Evolutionary conservation across 1,140 invertebrate species (phyloP).

Genomic region (Sminthurinus signatus): DNA sequence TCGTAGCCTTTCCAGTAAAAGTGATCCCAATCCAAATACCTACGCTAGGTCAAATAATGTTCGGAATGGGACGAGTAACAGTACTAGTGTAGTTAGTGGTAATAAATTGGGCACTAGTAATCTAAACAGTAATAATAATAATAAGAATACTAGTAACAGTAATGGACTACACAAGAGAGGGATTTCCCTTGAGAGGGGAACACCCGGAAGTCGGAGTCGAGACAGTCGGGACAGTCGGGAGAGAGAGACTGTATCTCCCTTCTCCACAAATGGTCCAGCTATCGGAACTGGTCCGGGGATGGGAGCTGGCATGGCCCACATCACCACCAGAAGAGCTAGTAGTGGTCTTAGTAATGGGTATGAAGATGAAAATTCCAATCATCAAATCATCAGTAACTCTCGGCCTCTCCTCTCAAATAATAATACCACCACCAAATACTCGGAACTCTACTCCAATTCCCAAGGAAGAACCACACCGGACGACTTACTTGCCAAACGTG

Average conservation of each 20-base stretch:
- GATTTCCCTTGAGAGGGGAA: not conserved
- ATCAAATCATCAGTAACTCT: not conserved
- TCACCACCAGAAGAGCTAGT: not conserved
- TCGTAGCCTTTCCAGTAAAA: slow-evolving; percentile 26
- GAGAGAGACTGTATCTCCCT: not conserved
- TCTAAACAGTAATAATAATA: not conserved
- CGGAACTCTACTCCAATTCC: not conserved
- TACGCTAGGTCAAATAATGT: slow-evolving; percentile 5
- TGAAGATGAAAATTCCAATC: slow-evolving; percentile 14
- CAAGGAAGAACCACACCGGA: not conserved
- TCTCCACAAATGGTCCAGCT: not conserved
- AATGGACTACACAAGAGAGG: slow-evolving; percentile 9
- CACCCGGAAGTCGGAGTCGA: not conserved
- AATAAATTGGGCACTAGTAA: not conserved
- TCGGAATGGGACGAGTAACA: not conserved
- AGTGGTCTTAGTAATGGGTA: slow-evolving; percentile 9
- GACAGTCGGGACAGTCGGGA: not conserved
- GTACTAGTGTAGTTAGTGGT: not conserved
- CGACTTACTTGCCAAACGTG: slow-evolving; percentile 18
- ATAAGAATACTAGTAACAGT: too few species aligned
- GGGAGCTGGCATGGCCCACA: too few species aligned
- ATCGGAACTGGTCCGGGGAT: slow-evolving; percentile 5
- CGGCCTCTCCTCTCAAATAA: not conserved
- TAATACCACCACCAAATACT: slow-evolving; percentile 8
- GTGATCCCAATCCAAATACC: slow-evolving; percentile 21